A percentile compares a stretch with the other conserved stretches of the same genome.
Evolutionary conservation across 2,888 invertebrate genomes (phyloP).

Genomic region (Drosophila nr. perissopoda): DNA sequence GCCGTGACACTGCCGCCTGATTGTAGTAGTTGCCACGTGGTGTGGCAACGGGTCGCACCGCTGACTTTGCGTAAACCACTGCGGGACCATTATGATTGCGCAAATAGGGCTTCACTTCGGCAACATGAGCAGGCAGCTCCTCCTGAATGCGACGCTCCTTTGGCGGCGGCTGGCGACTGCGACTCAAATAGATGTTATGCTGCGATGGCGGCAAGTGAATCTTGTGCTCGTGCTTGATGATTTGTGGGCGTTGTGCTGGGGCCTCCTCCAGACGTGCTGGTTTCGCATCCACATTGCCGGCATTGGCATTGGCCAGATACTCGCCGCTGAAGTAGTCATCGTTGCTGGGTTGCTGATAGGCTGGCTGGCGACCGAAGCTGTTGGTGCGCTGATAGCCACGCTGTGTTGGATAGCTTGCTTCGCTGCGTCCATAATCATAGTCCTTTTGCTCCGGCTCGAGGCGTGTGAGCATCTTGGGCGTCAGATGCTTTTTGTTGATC

Average conservation of each 20-base stretch:
- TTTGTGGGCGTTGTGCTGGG: constrained; percentile 43
- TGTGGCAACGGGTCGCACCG: constrained; percentile 35
- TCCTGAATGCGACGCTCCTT: constrained; percentile 48
- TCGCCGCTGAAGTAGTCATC: constrained; percentile 79
- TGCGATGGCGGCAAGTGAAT: constrained; percentile 79
- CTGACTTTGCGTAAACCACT: constrained; percentile 70
- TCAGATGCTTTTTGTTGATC: constrained; percentile 62
- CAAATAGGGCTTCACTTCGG: constrained; percentile 74
- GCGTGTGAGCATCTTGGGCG: constrained; percentile 76
- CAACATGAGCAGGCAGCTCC: constrained; percentile 71
- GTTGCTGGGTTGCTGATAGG: constrained; percentile 56
- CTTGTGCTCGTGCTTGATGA: constrained; percentile 80
- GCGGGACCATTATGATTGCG: constrained; percentile 62
- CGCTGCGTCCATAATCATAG: constrained; percentile 64
- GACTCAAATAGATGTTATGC: constrained; percentile 80
- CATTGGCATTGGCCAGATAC: constrained; percentile 63
- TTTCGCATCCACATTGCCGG: constrained; percentile 66
- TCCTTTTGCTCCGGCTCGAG: constrained; percentile 68
- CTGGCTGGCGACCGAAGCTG: constrained; percentile 59
- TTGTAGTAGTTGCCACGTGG: constrained; percentile 46
- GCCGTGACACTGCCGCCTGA: constrained; percentile 41
- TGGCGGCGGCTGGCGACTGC: constrained; percentile 50
- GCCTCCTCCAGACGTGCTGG: constrained; percentile 76
- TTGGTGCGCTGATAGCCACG: constrained; percentile 63
- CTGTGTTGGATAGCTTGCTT: constrained; percentile 45